Percentiles rank a stretch among this genome's conserved stretches.
Evolutionary conservation across 2,113 vertebrate species (phyloP).

Genomic region (Atherinomorus stipes): DNA sequence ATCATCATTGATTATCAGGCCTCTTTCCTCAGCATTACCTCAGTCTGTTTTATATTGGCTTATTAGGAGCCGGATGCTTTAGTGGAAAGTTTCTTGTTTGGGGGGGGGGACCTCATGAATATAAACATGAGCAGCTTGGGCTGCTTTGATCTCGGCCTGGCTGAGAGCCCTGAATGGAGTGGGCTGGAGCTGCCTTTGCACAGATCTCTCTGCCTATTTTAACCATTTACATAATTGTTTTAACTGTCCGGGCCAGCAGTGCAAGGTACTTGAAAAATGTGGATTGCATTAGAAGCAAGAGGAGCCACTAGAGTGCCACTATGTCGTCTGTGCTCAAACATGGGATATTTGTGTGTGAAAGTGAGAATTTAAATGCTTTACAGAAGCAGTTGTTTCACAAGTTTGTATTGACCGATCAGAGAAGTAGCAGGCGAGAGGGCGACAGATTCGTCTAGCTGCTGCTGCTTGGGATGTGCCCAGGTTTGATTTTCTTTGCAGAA

Average conservation of each 20-base stretch:
- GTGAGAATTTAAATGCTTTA: conserved; percentile 15
- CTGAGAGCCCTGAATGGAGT: conserved; percentile 63
- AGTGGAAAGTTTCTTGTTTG: conserved; percentile 59
- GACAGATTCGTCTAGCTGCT: not conserved
- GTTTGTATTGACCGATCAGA: not conserved
- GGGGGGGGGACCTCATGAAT: conserved; percentile 63
- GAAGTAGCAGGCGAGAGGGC: not conserved
- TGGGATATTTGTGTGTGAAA: conserved; percentile 19
- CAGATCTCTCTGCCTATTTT: conserved; percentile 61
- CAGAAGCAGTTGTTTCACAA: conserved; percentile 4
- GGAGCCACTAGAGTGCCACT: conserved; percentile 43
- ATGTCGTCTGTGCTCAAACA: conserved; percentile 18
- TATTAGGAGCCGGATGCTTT: conserved; percentile 55
- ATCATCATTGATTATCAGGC: conserved; percentile 23
- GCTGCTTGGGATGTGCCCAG: not conserved
- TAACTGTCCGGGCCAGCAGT: conserved; percentile 57
- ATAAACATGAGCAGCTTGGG: conserved; percentile 70
- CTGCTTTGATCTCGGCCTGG: conserved; percentile 67
- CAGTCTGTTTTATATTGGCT: conserved; percentile 23
- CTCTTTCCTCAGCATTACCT: conserved; percentile 15
- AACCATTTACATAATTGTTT: conserved; percentile 73
- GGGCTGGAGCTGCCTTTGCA: conserved; percentile 52
- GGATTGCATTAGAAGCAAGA: conserved; percentile 41
- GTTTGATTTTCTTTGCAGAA: conserved; percentile 1
- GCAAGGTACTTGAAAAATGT: conserved; percentile 61